These are phyloP conservation scores for Nicator chloris DNA, from an alignment of 2,113 vertebrate species.

Conservation along the genomic window DNA sequence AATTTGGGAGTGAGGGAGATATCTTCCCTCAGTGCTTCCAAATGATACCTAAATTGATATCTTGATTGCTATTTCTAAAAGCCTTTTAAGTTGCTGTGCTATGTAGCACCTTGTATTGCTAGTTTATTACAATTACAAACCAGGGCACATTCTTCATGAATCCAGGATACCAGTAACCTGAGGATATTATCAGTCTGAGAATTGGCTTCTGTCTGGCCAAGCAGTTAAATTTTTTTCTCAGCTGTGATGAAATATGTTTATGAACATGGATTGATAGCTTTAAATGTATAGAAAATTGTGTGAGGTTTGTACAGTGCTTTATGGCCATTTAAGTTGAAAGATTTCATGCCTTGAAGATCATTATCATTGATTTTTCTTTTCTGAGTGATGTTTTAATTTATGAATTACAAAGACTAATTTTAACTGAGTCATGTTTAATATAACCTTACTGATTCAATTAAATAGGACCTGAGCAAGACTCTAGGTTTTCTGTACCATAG, in stretches of 20 bases:
- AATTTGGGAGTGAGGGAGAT: neutral
- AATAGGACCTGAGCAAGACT: neutral
- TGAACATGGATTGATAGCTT: neutral
- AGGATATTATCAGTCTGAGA: neutral
- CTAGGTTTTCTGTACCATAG: neutral
- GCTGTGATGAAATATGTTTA: neutral
- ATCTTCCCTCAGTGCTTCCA: neutral
- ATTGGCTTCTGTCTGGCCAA: neutral
- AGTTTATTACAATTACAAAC: neutral
- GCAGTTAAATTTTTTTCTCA: neutral
- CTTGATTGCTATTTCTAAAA: neutral
- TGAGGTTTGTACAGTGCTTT: neutral
- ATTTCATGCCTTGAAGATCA: neutral
- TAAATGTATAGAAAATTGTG: neutral
- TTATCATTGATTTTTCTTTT: neutral
- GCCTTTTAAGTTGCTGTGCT: neutral
- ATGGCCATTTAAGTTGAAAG: neutral
- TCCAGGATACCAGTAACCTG: neutral
- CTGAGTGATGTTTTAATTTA: neutral
- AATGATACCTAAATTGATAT: neutral
- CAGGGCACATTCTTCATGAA: neutral
- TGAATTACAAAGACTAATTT: neutral
- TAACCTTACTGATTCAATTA: neutral
- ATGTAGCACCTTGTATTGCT: neutral
- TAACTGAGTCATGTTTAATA: neutral